Percentiles rank a stretch among this genome's conserved stretches.
Conservation (phyloP, 1,140 invertebrate genomes). For the Spodoptera frugiperda region DNA sequence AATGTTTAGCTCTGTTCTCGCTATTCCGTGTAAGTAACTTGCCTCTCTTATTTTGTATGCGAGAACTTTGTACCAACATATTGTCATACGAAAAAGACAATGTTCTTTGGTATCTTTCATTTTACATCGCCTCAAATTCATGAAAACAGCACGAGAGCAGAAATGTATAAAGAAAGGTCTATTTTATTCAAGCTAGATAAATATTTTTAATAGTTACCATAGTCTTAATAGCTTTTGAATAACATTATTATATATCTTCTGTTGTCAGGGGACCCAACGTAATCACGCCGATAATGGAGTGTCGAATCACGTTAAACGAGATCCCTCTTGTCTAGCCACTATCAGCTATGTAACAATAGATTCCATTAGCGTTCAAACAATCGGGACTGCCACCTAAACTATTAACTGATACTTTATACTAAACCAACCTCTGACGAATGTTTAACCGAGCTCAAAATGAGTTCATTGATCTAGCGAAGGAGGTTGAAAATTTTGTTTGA, state of each 20-base stretch:
- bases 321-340: slow-evolving; percentile 41
- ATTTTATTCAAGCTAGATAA: too few relatives aligned
- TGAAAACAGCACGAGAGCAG: too few relatives aligned
- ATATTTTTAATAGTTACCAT: too few relatives aligned
- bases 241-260: slow-evolving; percentile 26
- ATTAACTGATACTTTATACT: slow-evolving; percentile 44
- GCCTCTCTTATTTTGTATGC: slow-evolving; percentile 24
- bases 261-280: slow-evolving; percentile 41
- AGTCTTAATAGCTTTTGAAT: slow-evolving; percentile 26
- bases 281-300: slow-evolving; percentile 53
- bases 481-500: too few relatives aligned
- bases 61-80: slow-evolving; percentile 34
- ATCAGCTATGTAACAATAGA: slow-evolving; percentile 51
- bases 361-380: slow-evolving; percentile 55
- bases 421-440: slow-evolving; percentile 26
- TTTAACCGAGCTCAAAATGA: slow-evolving; percentile 37
- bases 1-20: slow-evolving; percentile 6
- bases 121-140: too few relatives aligned
- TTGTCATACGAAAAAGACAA: background rate
- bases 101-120: background rate
- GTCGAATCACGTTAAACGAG: slow-evolving; percentile 48
- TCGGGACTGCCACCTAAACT: slow-evolving; percentile 37
- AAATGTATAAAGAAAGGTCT: too few relatives aligned
- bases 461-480: slow-evolving; percentile 7
- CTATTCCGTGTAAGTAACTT: slow-evolving; percentile 23